A percentile compares a stretch with the other conserved stretches of the same genome.
These are phyloP conservation scores for Clarias macrocephalus DNA, from an alignment of 2,113 vertebrate species.

Conservation along the genomic window DNA sequence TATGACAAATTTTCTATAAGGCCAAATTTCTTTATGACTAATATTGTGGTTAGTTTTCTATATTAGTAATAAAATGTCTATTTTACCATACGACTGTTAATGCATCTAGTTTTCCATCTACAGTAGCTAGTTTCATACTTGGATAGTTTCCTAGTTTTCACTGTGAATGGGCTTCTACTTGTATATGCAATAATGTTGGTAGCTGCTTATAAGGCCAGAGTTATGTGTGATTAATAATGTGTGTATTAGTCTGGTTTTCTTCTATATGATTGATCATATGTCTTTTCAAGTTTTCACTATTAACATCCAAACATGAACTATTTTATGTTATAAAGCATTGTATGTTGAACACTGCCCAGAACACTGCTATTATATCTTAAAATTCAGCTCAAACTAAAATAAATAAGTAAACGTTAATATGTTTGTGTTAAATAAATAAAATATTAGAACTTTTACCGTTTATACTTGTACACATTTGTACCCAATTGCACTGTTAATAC, in stretches of 20 bases:
- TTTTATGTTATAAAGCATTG: background rate
- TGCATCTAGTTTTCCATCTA: background rate
- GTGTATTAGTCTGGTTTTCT: background rate
- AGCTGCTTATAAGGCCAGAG: background rate
- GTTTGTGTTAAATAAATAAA: background rate
- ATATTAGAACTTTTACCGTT: background rate
- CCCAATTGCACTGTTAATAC: background rate
- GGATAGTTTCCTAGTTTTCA: background rate
- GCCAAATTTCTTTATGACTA: background rate
- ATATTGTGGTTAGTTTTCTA: background rate
- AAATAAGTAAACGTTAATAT: background rate
- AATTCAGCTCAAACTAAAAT: background rate
- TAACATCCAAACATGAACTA: background rate
- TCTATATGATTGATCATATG: background rate
- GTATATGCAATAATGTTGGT: background rate
- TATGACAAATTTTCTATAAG: background rate
- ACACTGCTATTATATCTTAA: background rate
- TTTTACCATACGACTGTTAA: background rate
- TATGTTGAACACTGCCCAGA: background rate
- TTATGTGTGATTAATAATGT: background rate
- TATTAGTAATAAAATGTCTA: background rate
- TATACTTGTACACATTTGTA: background rate
- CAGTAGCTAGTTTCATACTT: no score
- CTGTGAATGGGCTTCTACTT: background rate
- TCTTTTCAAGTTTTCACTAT: background rate